phyloP scores from a whole-genome alignment of 2,888 invertebrate genomes.

The Leptinotarsa rubiginosa region DNA sequence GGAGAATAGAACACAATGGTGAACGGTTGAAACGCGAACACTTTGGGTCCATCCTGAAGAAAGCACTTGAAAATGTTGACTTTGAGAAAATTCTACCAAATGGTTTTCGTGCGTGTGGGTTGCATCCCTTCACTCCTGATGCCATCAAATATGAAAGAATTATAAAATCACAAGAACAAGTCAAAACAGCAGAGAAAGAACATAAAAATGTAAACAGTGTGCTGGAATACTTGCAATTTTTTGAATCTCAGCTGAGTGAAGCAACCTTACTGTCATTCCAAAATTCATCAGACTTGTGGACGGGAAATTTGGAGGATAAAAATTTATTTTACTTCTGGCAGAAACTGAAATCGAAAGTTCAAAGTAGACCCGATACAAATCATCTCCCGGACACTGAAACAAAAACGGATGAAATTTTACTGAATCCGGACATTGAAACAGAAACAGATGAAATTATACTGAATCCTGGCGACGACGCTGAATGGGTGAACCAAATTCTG shows the following conservation, averaged over 20 bases:
- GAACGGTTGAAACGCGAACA: slow-evolving; percentile 3
- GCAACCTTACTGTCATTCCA: neutral
- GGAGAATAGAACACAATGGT: slow-evolving; percentile 5
- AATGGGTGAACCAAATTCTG: neutral
- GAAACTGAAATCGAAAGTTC: slow-evolving; percentile 1
- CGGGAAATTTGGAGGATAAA: neutral
- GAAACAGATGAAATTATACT: neutral
- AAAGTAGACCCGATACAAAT: neutral
- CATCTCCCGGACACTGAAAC: neutral
- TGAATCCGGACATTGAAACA: neutral
- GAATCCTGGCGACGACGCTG: neutral
- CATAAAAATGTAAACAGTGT: neutral
- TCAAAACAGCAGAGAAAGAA: neutral
- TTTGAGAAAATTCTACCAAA: neutral
- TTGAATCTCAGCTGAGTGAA: neutral
- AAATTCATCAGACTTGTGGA: neutral
- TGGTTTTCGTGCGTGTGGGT: neutral
- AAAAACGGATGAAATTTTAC: neutral
- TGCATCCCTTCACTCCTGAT: neutral
- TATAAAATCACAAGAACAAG: neutral
- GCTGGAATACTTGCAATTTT: neutral
- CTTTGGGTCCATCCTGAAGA: slow-evolving; percentile 4
- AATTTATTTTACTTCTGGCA: slow-evolving; percentile 5
- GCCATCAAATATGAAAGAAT: neutral
- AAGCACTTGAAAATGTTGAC: neutral